Conservation (phyloP, 2,797 vertebrate genomes). For the Cryptoprocta ferox region DNA sequence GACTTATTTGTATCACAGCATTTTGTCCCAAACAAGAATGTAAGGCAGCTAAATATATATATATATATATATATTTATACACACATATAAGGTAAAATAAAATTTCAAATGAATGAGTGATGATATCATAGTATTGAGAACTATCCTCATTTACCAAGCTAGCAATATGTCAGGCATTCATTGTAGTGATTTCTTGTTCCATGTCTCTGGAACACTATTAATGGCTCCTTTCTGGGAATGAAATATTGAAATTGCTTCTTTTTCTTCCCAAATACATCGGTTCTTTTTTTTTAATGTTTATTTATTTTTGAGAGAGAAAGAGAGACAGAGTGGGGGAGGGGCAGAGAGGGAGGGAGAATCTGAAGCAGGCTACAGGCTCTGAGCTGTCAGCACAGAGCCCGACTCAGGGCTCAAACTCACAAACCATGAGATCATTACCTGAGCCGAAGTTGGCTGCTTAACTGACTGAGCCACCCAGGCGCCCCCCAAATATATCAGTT, state of each 20-base stretch:
- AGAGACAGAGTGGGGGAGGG: no score
- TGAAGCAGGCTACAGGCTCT: no score
- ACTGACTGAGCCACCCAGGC: no score
- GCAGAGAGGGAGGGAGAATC: no score
- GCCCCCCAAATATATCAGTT: background rate
- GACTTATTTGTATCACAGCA: background rate
- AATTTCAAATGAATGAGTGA: background rate
- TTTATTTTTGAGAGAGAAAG: no score
- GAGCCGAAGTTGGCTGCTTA: no score
- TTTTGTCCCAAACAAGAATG: background rate
- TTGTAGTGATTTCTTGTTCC: background rate
- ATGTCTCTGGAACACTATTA: background rate
- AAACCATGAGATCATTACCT: no score
- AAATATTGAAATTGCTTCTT: slow-evolving; percentile 21
- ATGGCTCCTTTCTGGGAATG: background rate
- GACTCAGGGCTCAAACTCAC: no score
- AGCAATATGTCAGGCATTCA: background rate
- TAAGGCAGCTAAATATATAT: background rate
- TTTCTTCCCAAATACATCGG: background rate
- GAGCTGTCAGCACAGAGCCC: no score
- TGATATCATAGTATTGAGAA: slow-evolving; percentile 3
- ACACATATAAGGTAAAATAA: background rate
- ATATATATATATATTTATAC: background rate
- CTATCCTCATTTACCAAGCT: background rate
- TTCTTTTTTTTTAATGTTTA: no score